Percentiles rank a stretch among this genome's conserved stretches.
Evolutionary conservation across 2,797 vertebrate species (phyloP).

Genomic region (Artibeus lituratus): DNA sequence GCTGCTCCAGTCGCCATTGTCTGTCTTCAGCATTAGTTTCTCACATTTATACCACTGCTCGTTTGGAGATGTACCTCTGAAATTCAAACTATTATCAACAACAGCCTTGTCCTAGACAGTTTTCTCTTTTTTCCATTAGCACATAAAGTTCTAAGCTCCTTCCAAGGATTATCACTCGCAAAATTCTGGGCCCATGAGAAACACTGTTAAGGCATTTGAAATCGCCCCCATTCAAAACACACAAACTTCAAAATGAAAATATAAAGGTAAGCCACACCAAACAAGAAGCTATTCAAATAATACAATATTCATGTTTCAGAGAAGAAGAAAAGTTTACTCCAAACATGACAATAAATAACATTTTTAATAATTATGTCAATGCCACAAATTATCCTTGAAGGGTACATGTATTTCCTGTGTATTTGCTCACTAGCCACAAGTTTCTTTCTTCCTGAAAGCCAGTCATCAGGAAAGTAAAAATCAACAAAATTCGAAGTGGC

Average conservation of each 20-base stretch:
- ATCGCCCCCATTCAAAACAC: neutral
- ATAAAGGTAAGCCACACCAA: neutral
- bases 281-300: neutral
- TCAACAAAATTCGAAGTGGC: conserved; percentile 17
- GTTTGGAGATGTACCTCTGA: neutral
- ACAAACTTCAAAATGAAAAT: neutral
- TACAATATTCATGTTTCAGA: neutral
- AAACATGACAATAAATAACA: neutral
- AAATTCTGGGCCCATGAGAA: neutral
- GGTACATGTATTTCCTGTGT: neutral
- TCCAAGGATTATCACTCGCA: neutral
- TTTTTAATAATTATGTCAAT: conserved; percentile 23
- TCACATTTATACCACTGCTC: neutral
- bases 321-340: neutral
- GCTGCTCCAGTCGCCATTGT: neutral
- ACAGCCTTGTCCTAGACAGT: neutral
- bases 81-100: neutral
- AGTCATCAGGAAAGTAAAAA: conserved; percentile 35
- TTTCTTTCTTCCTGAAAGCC: neutral
- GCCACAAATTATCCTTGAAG: neutral
- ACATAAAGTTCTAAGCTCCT: neutral
- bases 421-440: neutral
- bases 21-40: neutral
- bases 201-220: neutral
- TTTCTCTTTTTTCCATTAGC: neutral